Conservation (phyloP, 2,888 invertebrate genomes). For the Cheilosia vulpina region DNA sequence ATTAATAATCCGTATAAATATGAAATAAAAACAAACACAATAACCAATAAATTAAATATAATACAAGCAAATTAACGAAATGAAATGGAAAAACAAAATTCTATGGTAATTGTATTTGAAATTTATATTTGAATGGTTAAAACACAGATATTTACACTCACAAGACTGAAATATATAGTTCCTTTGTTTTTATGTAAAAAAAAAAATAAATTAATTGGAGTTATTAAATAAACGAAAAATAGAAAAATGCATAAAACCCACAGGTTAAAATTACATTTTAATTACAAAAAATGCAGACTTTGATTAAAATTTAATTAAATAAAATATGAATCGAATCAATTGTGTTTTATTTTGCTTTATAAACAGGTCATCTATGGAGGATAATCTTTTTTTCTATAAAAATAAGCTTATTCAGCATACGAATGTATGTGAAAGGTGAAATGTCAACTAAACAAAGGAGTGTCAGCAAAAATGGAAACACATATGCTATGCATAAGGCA, state of each 20-base stretch:
- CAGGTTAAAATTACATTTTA: constrained; percentile 67
- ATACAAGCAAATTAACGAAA: constrained; percentile 48
- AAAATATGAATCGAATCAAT: constrained; percentile 60
- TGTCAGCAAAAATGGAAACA: too few species aligned
- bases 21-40: constrained; percentile 19
- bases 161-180: constrained; percentile 84
- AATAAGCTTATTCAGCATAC: too few species aligned
- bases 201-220: constrained; percentile 81
- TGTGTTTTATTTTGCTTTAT: constrained; percentile 30
- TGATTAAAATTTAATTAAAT: constrained; percentile 66
- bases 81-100: constrained; percentile 66
- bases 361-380: not conserved
- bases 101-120: constrained; percentile 78
- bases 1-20: constrained; percentile 45
- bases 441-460: too few species aligned
- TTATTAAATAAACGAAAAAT: constrained; percentile 77
- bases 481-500: too few species aligned
- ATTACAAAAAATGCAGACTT: constrained; percentile 72
- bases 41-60: constrained; percentile 49
- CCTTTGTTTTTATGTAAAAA: constrained; percentile 84
- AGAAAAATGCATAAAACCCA: constrained; percentile 76
- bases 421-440: too few species aligned
- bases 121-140: constrained; percentile 76
- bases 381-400: too few species aligned
- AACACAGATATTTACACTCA: constrained; percentile 81